Conservation (phyloP, 2,797 vertebrate genomes). For the Anguilla megastoma region DNA sequence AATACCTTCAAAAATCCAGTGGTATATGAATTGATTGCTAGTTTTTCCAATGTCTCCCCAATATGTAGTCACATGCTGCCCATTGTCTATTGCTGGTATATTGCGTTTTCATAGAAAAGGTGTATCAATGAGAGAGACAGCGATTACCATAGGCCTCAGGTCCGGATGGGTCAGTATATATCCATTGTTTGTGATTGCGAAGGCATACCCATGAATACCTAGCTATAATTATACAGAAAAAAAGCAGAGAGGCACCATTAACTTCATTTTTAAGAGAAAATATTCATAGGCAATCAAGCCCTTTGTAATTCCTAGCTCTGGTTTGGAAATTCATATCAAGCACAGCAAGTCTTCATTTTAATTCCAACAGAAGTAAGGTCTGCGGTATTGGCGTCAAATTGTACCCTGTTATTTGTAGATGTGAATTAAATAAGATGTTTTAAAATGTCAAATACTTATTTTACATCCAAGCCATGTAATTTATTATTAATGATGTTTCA, state of each 20-base stretch:
- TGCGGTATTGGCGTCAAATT: constrained; percentile 59
- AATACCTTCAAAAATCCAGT: not conserved
- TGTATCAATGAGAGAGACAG: constrained; percentile 22
- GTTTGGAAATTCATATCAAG: constrained; percentile 52
- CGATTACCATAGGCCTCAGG: constrained; percentile 91
- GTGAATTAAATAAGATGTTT: constrained; percentile 59
- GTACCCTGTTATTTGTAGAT: constrained; percentile 45
- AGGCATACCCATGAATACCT: constrained; percentile 97
- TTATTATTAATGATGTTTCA: constrained; percentile 47
- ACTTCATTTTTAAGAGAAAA: constrained; percentile 50
- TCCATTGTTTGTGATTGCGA: constrained; percentile 99
- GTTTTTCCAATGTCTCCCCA: not conserved
- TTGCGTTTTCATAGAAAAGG: constrained; percentile 30
- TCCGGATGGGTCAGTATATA: constrained; percentile 98
- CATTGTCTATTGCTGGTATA: not conserved
- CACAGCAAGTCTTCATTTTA: constrained; percentile 53
- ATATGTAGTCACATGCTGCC: not conserved
- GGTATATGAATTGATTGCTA: not conserved
- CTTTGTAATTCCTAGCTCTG: constrained; percentile 57
- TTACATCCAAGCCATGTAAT: constrained; percentile 41
- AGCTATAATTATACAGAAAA: constrained; percentile 72
- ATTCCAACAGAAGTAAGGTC: constrained; percentile 53
- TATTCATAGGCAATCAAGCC: constrained; percentile 57
- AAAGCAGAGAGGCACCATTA: constrained; percentile 48
- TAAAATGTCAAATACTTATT: constrained; percentile 62